A percentile compares a stretch with the other conserved stretches of the same genome.
phyloP scores from a whole-genome alignment of 2,888 invertebrate species.

The Coelinius sp. region DNA sequence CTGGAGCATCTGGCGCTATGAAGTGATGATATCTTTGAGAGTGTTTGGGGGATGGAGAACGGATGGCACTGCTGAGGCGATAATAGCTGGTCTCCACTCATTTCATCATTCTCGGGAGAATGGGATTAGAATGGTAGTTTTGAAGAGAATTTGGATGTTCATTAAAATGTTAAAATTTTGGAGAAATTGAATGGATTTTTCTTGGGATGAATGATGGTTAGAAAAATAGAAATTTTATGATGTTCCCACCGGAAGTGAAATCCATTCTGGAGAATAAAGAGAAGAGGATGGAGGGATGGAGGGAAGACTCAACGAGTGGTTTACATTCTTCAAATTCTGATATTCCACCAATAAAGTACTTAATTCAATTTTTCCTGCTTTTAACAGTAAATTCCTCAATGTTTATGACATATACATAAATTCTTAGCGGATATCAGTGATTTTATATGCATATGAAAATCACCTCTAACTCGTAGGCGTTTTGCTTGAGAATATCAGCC shows the following conservation, averaged over 20 bases:
- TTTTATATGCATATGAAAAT: neutral
- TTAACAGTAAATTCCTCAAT: neutral
- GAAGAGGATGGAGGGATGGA: constrained; percentile 36
- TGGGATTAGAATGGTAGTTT: neutral
- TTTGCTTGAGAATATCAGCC: constrained; percentile 32
- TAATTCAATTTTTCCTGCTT: neutral
- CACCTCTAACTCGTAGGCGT: constrained; percentile 28
- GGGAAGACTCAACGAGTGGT: constrained; percentile 27
- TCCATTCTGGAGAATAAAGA: neutral
- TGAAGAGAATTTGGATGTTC: neutral
- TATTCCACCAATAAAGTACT: too few relatives aligned
- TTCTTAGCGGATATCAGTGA: neutral
- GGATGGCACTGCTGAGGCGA: constrained; percentile 37
- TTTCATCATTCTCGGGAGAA: neutral
- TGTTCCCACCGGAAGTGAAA: neutral
- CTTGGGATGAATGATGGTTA: neutral
- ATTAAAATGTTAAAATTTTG: neutral
- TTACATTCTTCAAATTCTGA: constrained; percentile 39
- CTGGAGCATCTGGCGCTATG: constrained; percentile 28
- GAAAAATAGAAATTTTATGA: neutral
- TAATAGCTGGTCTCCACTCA: constrained; percentile 25
- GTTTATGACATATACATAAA: neutral
- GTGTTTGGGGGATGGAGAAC: constrained; percentile 13
- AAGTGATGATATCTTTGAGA: constrained; percentile 16
- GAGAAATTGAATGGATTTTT: neutral